A percentile compares a stretch with the other conserved stretches of the same genome.
Conservation (phyloP, 2,797 vertebrate genomes). For the Dicrostonyx torquatus region DNA sequence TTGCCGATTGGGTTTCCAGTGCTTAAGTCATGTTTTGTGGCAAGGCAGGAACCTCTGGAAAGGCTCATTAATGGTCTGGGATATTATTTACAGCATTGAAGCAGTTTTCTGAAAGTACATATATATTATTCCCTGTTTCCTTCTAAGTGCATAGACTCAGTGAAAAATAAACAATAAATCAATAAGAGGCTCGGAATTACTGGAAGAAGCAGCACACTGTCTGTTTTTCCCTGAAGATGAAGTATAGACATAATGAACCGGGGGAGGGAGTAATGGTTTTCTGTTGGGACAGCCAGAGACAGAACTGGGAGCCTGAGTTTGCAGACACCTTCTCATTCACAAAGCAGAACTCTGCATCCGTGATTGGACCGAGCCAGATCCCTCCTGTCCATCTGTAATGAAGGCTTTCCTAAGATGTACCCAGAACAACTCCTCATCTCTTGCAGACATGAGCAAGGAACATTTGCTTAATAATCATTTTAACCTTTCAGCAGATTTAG, state of each 20-base stretch:
- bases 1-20: slow-evolving; percentile 67
- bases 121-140: slow-evolving; percentile 64
- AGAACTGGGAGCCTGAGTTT: background rate
- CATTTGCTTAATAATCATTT: slow-evolving; percentile 1
- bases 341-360: background rate
- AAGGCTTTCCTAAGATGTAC: background rate
- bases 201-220: slow-evolving; percentile 17
- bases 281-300: background rate
- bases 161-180: slow-evolving; percentile 67
- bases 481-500: background rate
- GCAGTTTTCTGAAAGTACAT: slow-evolving; percentile 72
- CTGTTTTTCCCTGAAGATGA: background rate
- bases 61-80: slow-evolving; percentile 67
- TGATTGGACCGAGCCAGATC: background rate
- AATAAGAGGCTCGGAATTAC: slow-evolving; percentile 61
- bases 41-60: slow-evolving; percentile 54
- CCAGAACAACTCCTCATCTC: background rate
- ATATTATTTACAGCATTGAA: slow-evolving; percentile 75
- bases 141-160: slow-evolving; percentile 65
- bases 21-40: slow-evolving; percentile 62
- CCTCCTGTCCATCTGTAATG: background rate
- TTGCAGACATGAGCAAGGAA: background rate
- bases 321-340: background rate
- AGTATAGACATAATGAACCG: background rate
- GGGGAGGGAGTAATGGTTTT: background rate